Evolutionary conservation across 2,797 vertebrate genomes (phyloP).

Genomic region (Amniataba percoides): DNA sequence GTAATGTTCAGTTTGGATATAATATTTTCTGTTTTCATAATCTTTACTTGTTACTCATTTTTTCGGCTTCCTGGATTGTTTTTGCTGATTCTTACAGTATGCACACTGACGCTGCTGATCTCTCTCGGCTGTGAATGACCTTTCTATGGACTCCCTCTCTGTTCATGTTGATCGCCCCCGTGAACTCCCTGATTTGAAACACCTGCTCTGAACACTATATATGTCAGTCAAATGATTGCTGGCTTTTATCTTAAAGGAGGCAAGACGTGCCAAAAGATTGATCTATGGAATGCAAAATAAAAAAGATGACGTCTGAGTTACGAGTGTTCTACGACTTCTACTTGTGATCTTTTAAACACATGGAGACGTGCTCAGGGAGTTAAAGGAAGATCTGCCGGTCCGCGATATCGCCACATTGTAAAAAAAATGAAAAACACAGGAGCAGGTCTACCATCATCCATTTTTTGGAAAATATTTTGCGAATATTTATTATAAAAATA

Average conservation of each 20-base stretch:
- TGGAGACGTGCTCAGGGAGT: not conserved
- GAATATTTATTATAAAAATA: slow-evolving; percentile 99
- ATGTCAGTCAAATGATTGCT: slow-evolving; percentile 42
- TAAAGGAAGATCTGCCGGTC: slow-evolving; percentile 14
- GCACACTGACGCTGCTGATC: not conserved
- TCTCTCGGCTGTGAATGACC: slow-evolving; percentile 14
- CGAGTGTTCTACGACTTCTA: slow-evolving; percentile 26
- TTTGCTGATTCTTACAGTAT: not conserved
- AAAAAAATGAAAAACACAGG: slow-evolving; percentile 73
- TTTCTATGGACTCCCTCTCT: slow-evolving; percentile 24
- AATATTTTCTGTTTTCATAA: not conserved
- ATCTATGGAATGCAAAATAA: slow-evolving; percentile 43
- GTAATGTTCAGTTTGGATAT: not conserved
- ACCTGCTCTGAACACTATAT: slow-evolving; percentile 39
- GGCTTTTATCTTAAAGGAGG: slow-evolving; percentile 48
- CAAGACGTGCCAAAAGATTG: slow-evolving; percentile 45
- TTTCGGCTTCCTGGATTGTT: not conserved
- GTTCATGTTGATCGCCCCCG: slow-evolving; percentile 31
- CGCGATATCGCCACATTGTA: not conserved
- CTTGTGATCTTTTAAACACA: slow-evolving; percentile 48
- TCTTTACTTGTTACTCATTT: not conserved
- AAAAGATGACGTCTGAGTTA: slow-evolving; percentile 46
- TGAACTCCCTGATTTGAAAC: slow-evolving; percentile 52
- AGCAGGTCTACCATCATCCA: slow-evolving; percentile 88
- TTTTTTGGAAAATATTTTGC: slow-evolving; percentile 99